Evolutionary conservation across 2,888 invertebrate species (phyloP), one percentile per base, ranked within the genome.

Genomic region (Epinotia brunnichana): DNA sequence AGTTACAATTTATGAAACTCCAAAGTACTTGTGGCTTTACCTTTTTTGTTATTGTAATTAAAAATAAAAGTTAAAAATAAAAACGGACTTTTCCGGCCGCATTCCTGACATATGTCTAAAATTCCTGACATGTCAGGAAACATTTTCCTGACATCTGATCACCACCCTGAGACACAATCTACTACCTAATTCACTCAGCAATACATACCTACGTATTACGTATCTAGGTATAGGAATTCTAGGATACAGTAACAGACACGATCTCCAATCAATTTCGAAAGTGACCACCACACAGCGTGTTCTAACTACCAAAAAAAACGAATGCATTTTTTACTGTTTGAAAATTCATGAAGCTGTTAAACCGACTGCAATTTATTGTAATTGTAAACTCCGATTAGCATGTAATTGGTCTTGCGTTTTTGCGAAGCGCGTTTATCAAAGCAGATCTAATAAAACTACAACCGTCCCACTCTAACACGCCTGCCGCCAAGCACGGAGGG

Each of bases 341-440:
- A 80, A 82, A 81, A 79, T 83, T 82, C 80, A 82, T 79, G 76
- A 79, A 78, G 77, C 74, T 76, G 79, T 80, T 82, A 81, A 81
- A 80, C 76, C 76, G 76, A 75, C 69, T 39, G 15, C 80, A 81
- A 81, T 82, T 82, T 80, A 85, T 81, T 81, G 83, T 85, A 86
- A 88, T 87, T 85, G 83, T 83, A 82, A 83, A 82, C 78, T 77
- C 82, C 85, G 84, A 90, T 90, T 90, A 91, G 85, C 89, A 90
- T 89, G 85, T 89, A 90, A 90, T 89, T 88, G 87, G 81, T 70
- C 72, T 70, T 76, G 69, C 24, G 62, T 85, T 85, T 86, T 83
- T 84, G 81, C 82, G 79, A 82, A 82, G 81, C 83, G 82, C 83
- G 79, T 75, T 73, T 83, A 85, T 85, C 84, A 29, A 56, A 44